A percentile compares a stretch with the other conserved stretches of the same genome.
These are phyloP conservation scores for Drosophila hydei DNA, from an alignment of 1,140 invertebrate genomes.

Conservation along the genomic window DNA sequence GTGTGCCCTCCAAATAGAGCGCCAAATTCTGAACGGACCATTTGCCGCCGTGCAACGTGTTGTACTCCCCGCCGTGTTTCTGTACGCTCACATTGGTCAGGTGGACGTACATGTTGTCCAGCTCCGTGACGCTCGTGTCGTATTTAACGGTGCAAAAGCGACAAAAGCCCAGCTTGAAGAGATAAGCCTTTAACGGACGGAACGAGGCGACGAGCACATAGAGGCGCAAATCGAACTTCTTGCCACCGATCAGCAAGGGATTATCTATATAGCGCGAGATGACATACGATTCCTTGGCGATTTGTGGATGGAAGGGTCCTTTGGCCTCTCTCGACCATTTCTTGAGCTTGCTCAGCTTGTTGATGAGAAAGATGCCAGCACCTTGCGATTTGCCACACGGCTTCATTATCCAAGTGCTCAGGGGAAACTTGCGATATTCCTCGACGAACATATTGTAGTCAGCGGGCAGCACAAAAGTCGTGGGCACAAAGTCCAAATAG, in stretches of 20 bases:
- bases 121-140: conserved; percentile 89
- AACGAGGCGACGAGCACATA: conserved; percentile 94
- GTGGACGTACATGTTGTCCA: conserved; percentile 94
- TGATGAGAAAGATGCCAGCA: conserved; percentile 94
- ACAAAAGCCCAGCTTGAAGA: conserved; percentile 92
- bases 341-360: conserved; percentile 94
- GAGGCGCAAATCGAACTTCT: conserved; percentile 93
- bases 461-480: conserved; percentile 96
- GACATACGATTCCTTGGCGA: conserved; percentile 94
- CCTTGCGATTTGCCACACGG: conserved; percentile 96
- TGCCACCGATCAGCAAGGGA: conserved; percentile 92
- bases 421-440: conserved; percentile 95
- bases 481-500: conserved; percentile 95
- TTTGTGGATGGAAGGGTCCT: conserved; percentile 91
- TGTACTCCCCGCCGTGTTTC: conserved; percentile 95
- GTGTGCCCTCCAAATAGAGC: conserved; percentile 95
- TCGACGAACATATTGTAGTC: conserved; percentile 98
- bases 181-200: conserved; percentile 91
- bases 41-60: conserved; percentile 97
- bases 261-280: conserved; percentile 95
- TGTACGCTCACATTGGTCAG: conserved; percentile 94
- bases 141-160: conserved; percentile 93
- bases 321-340: conserved; percentile 94
- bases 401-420: conserved; percentile 99
- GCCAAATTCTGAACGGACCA: conserved; percentile 96